Evolutionary conservation across 1,140 invertebrate species (phyloP), one percentile per base, ranked within the genome.

Genomic region (Ylistrum balloti): DNA sequence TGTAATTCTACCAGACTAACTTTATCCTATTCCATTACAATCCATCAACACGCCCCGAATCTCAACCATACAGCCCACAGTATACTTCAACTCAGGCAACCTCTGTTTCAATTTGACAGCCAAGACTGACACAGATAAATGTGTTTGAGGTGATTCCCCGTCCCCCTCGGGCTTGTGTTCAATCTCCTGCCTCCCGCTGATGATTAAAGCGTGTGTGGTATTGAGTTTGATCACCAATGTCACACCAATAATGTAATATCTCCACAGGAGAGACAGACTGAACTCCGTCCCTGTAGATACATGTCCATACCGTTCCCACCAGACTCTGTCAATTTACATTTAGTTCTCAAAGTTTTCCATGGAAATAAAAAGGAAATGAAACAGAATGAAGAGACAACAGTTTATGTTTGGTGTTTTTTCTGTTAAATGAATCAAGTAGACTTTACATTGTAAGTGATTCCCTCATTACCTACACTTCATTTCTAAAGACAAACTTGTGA

Each of bases 31-130:
- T 74, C 22, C n/a, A 74, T 74, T 74, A 74, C 22, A 9, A 74
- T 74, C 56, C 28, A 74, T 74, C 56, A 74, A 22, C 28, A 1
- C 22, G 17, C 56, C 22, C n/a, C 56, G 2, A 17, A 28, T 11
- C 56, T 74, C 56, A 7, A n/a, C 56, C 22, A 74, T 74, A 28
- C 56, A 74, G 56, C 56, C 56, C 56, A 17, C 22, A 5, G 22
- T 17, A 17, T 74, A 11, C 17, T 74, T 74, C 56, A 28, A n/a
- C 56, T 74, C 56, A 9, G 56, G n/a, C 56, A 74, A 74, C 56
- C 56, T 74, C 56, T n/a, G 56, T 74, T 74, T 74, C 56, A 74
- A 74, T 74, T 74, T 74, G 56, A 74, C 56, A n/a, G 22, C 17
- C 2, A 1, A 74, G 15, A 74, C 22, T 74, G 56, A 74, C 56